These are phyloP conservation scores for Gobius niger DNA, from an alignment of 2,113 vertebrate genomes.

Conservation along the genomic window DNA sequence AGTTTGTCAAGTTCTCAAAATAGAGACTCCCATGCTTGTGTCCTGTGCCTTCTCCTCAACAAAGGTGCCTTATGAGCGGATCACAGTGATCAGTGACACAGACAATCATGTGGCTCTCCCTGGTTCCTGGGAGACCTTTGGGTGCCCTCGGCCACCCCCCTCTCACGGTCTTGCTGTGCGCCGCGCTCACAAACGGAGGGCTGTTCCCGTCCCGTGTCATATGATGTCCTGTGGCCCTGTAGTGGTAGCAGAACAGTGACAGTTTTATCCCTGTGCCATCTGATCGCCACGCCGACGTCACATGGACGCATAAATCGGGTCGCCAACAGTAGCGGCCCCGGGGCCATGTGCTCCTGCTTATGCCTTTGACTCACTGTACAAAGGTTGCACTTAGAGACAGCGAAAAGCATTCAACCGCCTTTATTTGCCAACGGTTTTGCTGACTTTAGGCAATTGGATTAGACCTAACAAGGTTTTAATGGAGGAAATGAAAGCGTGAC, in stretches of 20 bases:
- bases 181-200: slow-evolving; percentile 67
- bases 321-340: slow-evolving; percentile 79
- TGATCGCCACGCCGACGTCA: slow-evolving; percentile 91
- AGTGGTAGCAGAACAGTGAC: slow-evolving; percentile 91
- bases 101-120: slow-evolving; percentile 67
- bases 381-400: slow-evolving; percentile 38
- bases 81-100: slow-evolving; percentile 60
- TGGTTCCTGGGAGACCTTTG: slow-evolving; percentile 62
- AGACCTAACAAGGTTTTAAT: background rate
- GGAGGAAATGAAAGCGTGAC: background rate
- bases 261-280: slow-evolving; percentile 90
- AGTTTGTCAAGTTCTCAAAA: slow-evolving; percentile 35
- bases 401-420: slow-evolving; percentile 1
- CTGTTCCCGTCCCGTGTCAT: slow-evolving; percentile 88
- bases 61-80: slow-evolving; percentile 61
- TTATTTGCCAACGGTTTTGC: slow-evolving; percentile 22
- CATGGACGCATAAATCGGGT: slow-evolving; percentile 86
- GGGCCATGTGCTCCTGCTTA: slow-evolving; percentile 77
- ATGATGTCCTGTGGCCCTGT: slow-evolving; percentile 84
- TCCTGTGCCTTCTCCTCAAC: slow-evolving; percentile 13
- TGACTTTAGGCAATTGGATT: slow-evolving; percentile 13
- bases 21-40: background rate
- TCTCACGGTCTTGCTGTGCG: slow-evolving; percentile 30
- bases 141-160: slow-evolving; percentile 53
- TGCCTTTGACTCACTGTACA: slow-evolving; percentile 23